These are phyloP conservation scores for Tetanocera ferruginea DNA, from an alignment of 2,888 invertebrate genomes.

Conservation along the genomic window DNA sequence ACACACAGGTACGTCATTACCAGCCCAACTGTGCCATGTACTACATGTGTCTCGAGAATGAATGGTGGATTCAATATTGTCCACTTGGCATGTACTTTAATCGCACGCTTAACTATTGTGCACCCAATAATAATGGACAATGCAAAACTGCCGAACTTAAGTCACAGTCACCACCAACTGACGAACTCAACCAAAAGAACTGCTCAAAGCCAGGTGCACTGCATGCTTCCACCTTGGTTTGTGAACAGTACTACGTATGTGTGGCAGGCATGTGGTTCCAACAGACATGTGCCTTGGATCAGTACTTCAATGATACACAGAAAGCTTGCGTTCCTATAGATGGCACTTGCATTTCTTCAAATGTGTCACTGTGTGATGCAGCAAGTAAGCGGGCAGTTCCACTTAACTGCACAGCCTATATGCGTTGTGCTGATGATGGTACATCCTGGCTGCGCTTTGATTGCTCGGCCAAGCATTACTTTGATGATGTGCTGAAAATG, in stretches of 20 bases:
- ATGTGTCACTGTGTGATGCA: conserved; percentile 43
- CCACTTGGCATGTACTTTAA: conserved; percentile 62
- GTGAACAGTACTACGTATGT: conserved; percentile 53
- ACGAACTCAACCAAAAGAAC: background rate
- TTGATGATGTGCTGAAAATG: conserved; percentile 46
- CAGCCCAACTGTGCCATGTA: conserved; percentile 56
- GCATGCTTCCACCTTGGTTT: conserved; percentile 47
- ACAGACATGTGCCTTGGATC: conserved; percentile 47
- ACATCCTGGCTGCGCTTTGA: conserved; percentile 49
- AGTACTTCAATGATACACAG: conserved; percentile 51
- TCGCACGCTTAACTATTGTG: conserved; percentile 57
- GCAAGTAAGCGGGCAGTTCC: conserved; percentile 42
- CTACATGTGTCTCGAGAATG: conserved; percentile 60
- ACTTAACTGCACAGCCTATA: conserved; percentile 51
- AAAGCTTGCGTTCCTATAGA: conserved; percentile 35
- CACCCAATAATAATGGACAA: conserved; percentile 54
- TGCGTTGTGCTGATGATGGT: conserved; percentile 46
- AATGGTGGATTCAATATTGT: conserved; percentile 64
- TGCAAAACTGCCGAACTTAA: conserved; percentile 43
- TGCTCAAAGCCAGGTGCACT: conserved; percentile 32
- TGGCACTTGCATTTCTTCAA: background rate
- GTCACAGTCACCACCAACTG: too few species aligned
- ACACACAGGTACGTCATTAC: conserved; percentile 55
- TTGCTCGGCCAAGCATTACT: conserved; percentile 47
- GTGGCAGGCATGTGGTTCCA: conserved; percentile 50